A percentile compares a stretch with the other conserved stretches of the same genome.
Evolutionary conservation across 92 coral and sea anemone genomes (phyloP).

Genomic region (Montipora capitata): DNA sequence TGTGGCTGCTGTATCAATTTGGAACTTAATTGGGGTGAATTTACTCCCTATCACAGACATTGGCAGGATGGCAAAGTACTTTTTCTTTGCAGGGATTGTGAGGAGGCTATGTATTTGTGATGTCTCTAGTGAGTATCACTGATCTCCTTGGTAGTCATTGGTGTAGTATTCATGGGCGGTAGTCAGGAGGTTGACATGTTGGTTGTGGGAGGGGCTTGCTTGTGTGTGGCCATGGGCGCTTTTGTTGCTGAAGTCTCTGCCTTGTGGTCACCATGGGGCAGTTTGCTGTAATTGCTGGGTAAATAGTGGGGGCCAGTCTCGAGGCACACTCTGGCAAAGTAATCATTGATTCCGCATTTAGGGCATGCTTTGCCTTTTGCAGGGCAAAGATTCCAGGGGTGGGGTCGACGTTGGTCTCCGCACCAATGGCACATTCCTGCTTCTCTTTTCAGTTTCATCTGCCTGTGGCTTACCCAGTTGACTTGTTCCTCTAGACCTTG

Average conservation of each 20-base stretch:
- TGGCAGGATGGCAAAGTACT: slow-evolving; percentile 58
- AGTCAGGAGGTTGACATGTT: background rate
- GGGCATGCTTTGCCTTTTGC: too few species aligned
- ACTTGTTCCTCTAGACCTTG: too few species aligned
- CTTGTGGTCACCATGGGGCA: slow-evolving; percentile 3
- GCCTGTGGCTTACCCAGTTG: too few species aligned
- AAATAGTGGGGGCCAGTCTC: background rate
- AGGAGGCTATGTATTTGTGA: slow-evolving; percentile 24
- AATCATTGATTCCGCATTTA: slow-evolving; percentile 14
- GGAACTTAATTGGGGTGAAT: background rate
- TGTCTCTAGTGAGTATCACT: slow-evolving; percentile 19
- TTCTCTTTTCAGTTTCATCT: too few species aligned
- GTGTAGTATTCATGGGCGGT: background rate
- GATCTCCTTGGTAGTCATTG: slow-evolving; percentile 31
- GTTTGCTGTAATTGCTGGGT: background rate
- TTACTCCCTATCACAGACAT: slow-evolving; percentile 57
- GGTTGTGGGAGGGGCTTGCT: background rate
- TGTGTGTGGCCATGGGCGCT: background rate
- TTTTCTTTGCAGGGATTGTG: slow-evolving; percentile 28
- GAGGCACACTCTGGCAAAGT: slow-evolving; percentile 18
- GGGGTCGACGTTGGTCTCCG: too few species aligned
- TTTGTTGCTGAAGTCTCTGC: slow-evolving; percentile 9
- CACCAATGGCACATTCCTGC: too few species aligned
- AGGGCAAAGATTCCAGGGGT: too few species aligned
- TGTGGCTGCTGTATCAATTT: slow-evolving; percentile 16